These are phyloP conservation scores for Triplophysa bombifrons DNA, from an alignment of 2,797 vertebrate genomes.

Conservation along the genomic window DNA sequence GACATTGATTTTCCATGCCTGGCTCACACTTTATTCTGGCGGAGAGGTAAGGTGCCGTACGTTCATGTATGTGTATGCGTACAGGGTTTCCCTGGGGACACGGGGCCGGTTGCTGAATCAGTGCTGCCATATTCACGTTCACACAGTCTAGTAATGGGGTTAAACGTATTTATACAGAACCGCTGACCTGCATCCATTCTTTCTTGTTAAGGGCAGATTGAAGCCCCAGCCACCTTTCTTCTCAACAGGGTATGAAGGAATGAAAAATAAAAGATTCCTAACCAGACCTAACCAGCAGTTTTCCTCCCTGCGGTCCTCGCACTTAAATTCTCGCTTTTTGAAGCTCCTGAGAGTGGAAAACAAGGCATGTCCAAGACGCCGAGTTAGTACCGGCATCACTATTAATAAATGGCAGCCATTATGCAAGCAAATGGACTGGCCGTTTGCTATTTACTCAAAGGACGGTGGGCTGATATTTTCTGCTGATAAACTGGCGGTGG, in stretches of 20 bases:
- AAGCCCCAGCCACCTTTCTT: conserved; percentile 43
- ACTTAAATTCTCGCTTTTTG: neutral
- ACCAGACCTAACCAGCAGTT: conserved; percentile 44
- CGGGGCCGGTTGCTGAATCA: conserved; percentile 55
- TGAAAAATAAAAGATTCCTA: conserved; percentile 49
- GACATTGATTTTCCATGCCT: conserved; percentile 63
- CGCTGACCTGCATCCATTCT: conserved; percentile 65
- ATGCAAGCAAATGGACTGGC: conserved; percentile 59
- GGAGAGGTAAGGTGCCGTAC: conserved; percentile 49
- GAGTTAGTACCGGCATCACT: conserved; percentile 54
- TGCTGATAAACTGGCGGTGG: conserved; percentile 59
- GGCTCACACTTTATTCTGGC: conserved; percentile 55
- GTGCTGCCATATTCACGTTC: conserved; percentile 58
- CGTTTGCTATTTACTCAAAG: conserved; percentile 60
- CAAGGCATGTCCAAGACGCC: conserved; percentile 28
- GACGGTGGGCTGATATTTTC: conserved; percentile 58
- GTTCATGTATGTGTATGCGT: conserved; percentile 45
- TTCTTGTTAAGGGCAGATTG: conserved; percentile 60
- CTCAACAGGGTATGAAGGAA: conserved; percentile 40
- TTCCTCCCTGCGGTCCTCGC: conserved; percentile 19
- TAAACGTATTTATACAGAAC: conserved; percentile 63
- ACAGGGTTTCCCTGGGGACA: conserved; percentile 47
- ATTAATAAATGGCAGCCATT: conserved; percentile 63
- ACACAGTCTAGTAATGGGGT: conserved; percentile 64
- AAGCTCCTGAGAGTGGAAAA: conserved; percentile 14